These are phyloP conservation scores for Dyspetes luteomarginatus DNA, from an alignment of 2,888 invertebrate species.

Conservation along the genomic window DNA sequence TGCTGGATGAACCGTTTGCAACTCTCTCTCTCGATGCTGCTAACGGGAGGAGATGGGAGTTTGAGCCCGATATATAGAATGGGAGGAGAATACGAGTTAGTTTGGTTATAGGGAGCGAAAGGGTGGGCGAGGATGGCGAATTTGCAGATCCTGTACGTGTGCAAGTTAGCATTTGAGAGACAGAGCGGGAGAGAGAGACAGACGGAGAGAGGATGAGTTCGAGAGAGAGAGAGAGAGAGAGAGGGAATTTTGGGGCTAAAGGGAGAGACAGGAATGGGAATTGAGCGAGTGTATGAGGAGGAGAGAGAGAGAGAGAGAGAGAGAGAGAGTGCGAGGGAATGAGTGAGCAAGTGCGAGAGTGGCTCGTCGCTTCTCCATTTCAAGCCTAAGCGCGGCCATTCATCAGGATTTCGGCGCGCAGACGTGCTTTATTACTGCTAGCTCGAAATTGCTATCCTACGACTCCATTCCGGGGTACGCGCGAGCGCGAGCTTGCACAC, in stretches of 20 bases:
- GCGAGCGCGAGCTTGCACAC: slow-evolving; percentile 72
- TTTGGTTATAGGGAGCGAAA: slow-evolving; percentile 63
- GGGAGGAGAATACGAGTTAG: slow-evolving; percentile 50
- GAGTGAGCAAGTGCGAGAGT: slow-evolving; percentile 80
- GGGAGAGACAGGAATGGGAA: slow-evolving; percentile 58
- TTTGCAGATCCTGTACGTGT: slow-evolving; percentile 52
- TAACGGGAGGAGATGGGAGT: slow-evolving; percentile 60
- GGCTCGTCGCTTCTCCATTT: slow-evolving; percentile 83
- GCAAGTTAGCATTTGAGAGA: slow-evolving; percentile 46
- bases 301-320: slow-evolving; percentile 59
- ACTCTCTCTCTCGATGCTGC: slow-evolving; percentile 43
- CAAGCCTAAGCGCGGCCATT: slow-evolving; percentile 84
- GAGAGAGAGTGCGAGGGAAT: slow-evolving; percentile 67
- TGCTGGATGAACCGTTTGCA: slow-evolving; percentile 63
- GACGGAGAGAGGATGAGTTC: too few species aligned
- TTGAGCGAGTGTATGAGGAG: slow-evolving; percentile 60
- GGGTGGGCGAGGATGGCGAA: slow-evolving; percentile 61
- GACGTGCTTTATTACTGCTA: slow-evolving; percentile 84
- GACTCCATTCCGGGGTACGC: slow-evolving; percentile 82
- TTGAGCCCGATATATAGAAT: slow-evolving; percentile 55
- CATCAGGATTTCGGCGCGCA: slow-evolving; percentile 83
- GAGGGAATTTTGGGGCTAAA: slow-evolving; percentile 23
- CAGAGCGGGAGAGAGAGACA: slow-evolving; percentile 33
- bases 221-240: slow-evolving; percentile 56
- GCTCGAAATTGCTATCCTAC: slow-evolving; percentile 84